A percentile compares a stretch with the other conserved stretches of the same genome.
Conservation (phyloP, 2,797 vertebrate species). For the Smutsia temminckii region DNA sequence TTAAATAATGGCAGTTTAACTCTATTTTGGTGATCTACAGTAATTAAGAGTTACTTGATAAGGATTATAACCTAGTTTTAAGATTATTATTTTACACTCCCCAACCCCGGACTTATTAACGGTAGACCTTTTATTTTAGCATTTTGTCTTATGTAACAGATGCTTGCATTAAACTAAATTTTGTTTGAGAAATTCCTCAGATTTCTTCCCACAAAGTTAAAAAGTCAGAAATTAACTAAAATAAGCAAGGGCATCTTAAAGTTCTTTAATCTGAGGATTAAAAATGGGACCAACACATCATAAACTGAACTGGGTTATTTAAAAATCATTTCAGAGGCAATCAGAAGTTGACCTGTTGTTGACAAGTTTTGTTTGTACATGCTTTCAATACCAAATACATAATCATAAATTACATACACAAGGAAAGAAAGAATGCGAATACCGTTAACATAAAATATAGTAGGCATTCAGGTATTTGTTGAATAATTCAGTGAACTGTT, state of each 20-base stretch:
- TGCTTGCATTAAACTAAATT: not conserved
- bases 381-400: not conserved
- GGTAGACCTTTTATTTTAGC: not conserved
- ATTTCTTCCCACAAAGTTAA: not conserved
- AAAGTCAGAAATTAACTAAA: not conserved
- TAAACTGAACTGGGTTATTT: not conserved
- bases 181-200: not conserved
- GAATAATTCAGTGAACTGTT: not conserved
- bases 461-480: not conserved
- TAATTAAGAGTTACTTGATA: not conserved
- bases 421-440: not conserved
- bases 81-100: not conserved
- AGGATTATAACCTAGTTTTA: not conserved
- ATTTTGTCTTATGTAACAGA: not conserved
- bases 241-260: slow-evolving; percentile 6
- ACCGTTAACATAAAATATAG: not conserved
- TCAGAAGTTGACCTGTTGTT: not conserved
- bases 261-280: not conserved
- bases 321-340: not conserved
- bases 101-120: not conserved
- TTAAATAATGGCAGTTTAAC: not conserved
- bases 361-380: not conserved
- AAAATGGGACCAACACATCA: not conserved
- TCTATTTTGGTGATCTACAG: not conserved
- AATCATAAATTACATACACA: not conserved